Evolutionary conservation across 2,888 invertebrate species (phyloP).

Genomic region (Dicycla oo): DNA sequence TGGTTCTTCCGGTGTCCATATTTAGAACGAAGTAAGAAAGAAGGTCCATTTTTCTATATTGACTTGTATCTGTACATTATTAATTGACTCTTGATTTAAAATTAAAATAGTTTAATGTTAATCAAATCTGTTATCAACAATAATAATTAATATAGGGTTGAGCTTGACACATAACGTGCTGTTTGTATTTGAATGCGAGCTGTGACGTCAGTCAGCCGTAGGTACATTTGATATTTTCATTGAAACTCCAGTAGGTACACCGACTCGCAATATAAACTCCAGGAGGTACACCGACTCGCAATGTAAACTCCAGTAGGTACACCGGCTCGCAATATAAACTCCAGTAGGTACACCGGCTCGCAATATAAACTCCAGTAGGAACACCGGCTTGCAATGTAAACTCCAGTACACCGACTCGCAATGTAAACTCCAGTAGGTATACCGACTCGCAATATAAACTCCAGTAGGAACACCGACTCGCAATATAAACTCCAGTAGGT

Average conservation of each 20-base stretch:
- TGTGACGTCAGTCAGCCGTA: neutral
- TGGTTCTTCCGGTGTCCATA: neutral
- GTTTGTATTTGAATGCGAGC: neutral
- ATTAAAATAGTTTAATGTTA: neutral
- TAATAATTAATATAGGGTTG: neutral
- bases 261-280: neutral
- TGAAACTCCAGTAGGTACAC: neutral
- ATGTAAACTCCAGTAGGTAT: neutral
- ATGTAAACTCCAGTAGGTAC: neutral
- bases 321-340: neutral
- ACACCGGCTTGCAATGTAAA: too few relatives aligned
- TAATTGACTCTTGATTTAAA: neutral
- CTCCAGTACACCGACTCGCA: too few relatives aligned
- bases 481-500: neutral
- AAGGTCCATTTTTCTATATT: neutral
- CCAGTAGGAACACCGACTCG: neutral
- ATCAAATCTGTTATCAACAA: neutral
- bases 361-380: neutral
- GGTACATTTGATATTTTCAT: slow-evolving; percentile 5
- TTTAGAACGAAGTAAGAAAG: neutral
- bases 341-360: neutral
- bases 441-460: neutral
- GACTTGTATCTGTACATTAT: neutral
- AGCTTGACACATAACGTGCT: neutral
- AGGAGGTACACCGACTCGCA: neutral